Conservation (phyloP, 2,888 invertebrate species). For the Drosophila paracracens region DNA sequence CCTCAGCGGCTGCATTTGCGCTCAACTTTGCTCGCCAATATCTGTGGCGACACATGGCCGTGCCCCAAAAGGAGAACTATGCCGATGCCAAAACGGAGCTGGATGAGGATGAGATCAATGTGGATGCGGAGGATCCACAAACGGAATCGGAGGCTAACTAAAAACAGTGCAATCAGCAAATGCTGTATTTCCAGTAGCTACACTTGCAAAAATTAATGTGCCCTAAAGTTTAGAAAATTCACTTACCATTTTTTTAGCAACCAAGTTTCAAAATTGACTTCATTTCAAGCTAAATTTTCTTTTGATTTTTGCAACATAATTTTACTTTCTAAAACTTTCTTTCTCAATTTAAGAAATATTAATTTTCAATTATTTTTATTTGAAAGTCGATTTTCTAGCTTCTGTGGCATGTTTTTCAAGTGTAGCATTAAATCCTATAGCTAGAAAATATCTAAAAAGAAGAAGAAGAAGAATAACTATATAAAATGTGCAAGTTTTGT, state of each 20-base stretch:
- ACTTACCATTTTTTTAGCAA: neutral
- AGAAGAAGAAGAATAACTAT: constrained; percentile 1
- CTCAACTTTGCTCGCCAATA: constrained; percentile 83
- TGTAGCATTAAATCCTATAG: constrained; percentile 18
- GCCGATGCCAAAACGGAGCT: constrained; percentile 27
- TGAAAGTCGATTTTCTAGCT: neutral
- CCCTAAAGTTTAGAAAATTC: neutral
- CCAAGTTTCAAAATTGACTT: neutral
- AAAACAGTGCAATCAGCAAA: constrained; percentile 39
- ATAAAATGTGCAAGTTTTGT: constrained; percentile 13
- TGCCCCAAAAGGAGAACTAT: constrained; percentile 29
- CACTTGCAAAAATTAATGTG: constrained; percentile 1
- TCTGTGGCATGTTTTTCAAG: neutral
- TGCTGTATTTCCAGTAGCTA: constrained; percentile 11
- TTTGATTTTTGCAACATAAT: neutral
- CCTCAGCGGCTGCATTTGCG: constrained; percentile 86
- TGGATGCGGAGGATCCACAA: constrained; percentile 87
- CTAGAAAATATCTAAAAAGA: constrained; percentile 14
- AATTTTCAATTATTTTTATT: neutral
- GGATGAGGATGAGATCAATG: constrained; percentile 92
- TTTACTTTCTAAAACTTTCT: neutral
- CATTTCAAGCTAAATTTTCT: neutral
- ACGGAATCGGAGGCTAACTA: constrained; percentile 80
- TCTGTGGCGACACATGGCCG: constrained; percentile 65
- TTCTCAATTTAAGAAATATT: neutral